Conservation (phyloP, 2,113 vertebrate genomes). For the Ginglymostoma cirratum region DNA sequence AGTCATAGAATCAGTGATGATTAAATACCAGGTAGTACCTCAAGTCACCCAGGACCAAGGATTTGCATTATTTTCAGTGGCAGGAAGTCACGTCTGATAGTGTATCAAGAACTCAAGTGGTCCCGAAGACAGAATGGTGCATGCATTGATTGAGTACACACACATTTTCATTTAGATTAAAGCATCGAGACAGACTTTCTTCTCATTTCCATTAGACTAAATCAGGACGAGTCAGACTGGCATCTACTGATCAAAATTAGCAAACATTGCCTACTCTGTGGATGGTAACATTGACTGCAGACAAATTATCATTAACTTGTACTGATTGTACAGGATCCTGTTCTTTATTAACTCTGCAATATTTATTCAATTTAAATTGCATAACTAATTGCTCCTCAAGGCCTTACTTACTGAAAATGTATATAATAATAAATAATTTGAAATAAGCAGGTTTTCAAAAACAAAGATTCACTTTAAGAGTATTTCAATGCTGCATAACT, state of each 20-base stretch:
- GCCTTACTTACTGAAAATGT: neutral
- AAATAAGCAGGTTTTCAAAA: neutral
- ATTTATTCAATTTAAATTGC: neutral
- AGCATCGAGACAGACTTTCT: neutral
- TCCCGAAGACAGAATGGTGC: constrained; percentile 18
- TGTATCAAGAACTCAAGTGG: constrained; percentile 20
- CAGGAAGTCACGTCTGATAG: constrained; percentile 30
- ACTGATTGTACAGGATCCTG: neutral
- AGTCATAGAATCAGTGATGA: neutral
- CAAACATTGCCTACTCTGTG: constrained; percentile 1
- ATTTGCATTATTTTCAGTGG: neutral
- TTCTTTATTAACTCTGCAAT: neutral
- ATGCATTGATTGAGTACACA: constrained; percentile 22
- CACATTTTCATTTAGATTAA: constrained; percentile 5
- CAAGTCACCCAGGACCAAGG: neutral
- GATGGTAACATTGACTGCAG: neutral
- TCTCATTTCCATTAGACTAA: constrained; percentile 14
- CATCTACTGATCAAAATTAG: constrained; percentile 22
- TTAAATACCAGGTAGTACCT: neutral
- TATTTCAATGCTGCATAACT: neutral
- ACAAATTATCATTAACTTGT: neutral
- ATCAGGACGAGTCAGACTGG: neutral
- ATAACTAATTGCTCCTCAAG: neutral
- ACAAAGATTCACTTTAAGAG: neutral
- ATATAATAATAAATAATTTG: neutral